Evolutionary conservation across 1,140 invertebrate genomes (phyloP).

Genomic region (Maniola jurtina): DNA sequence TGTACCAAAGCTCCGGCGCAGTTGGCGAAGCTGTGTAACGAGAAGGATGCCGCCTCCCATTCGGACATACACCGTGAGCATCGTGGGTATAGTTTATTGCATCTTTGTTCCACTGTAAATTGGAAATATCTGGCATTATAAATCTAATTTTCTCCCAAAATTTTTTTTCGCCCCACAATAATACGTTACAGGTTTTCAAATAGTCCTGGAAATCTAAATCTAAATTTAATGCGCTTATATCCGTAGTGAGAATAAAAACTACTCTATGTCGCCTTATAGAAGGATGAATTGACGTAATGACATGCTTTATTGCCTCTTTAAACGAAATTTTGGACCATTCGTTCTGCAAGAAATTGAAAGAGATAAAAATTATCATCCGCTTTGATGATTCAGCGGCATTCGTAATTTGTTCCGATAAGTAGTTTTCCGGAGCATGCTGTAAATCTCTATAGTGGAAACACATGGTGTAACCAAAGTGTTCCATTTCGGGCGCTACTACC

Average conservation of each 20-base stretch:
- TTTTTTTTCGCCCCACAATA: conserved; percentile 90
- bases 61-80: conserved; percentile 69
- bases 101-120: conserved; percentile 78
- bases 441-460: conserved; percentile 88
- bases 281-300: conserved; percentile 84
- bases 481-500: conserved; percentile 88
- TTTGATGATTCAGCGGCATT: conserved; percentile 88
- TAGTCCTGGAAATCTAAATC: conserved; percentile 90
- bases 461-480: conserved; percentile 86
- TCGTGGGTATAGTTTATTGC: conserved; percentile 72
- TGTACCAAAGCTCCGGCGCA: conserved; percentile 77
- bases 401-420: conserved; percentile 87
- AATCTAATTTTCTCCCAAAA: conserved; percentile 95
- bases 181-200: conserved; percentile 89
- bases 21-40: conserved; percentile 77
- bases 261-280: conserved; percentile 84
- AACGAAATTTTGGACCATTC: conserved; percentile 88
- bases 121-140: conserved; percentile 88
- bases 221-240: conserved; percentile 87
- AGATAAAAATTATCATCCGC: conserved; percentile 85
- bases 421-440: conserved; percentile 84
- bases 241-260: conserved; percentile 84
- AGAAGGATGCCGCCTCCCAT: conserved; percentile 71
- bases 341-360: conserved; percentile 85
- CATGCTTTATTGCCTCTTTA: conserved; percentile 84